Evolutionary conservation across 2,113 vertebrate genomes (phyloP).

Genomic region (Phasianus colchicus): DNA sequence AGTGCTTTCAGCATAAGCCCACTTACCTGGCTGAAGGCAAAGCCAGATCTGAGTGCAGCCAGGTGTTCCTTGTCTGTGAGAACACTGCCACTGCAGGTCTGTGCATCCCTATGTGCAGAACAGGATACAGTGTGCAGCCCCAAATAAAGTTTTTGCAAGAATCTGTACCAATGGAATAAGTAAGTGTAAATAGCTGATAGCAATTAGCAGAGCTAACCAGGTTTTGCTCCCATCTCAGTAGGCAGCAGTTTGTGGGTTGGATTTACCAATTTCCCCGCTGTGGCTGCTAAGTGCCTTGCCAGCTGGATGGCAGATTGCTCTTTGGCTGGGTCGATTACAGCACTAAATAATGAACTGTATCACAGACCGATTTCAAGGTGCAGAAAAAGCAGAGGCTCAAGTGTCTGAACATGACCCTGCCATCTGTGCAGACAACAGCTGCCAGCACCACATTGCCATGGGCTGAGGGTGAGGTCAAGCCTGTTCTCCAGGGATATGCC

Average conservation of each 20-base stretch:
- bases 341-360: not conserved
- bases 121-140: accelerated
- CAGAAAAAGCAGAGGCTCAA: not conserved
- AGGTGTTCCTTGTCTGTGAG: too few relatives aligned
- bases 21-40: not conserved
- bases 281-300: not conserved
- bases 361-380: not conserved
- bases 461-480: not conserved
- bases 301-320: not conserved
- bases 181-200: not conserved
- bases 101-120: accelerated
- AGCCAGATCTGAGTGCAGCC: not conserved
- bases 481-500: not conserved
- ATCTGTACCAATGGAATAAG: not conserved
- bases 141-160: not conserved
- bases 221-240: not conserved
- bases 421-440: not conserved
- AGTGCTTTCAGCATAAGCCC: not conserved
- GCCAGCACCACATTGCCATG: not conserved
- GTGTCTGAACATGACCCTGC: not conserved
- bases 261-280: not conserved
- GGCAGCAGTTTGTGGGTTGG: not conserved
- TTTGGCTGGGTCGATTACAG: not conserved
- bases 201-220: not conserved
- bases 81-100: not conserved